Evolutionary conservation across 2,113 vertebrate genomes (phyloP).

Genomic region (Myanophis thanlyinensis): DNA sequence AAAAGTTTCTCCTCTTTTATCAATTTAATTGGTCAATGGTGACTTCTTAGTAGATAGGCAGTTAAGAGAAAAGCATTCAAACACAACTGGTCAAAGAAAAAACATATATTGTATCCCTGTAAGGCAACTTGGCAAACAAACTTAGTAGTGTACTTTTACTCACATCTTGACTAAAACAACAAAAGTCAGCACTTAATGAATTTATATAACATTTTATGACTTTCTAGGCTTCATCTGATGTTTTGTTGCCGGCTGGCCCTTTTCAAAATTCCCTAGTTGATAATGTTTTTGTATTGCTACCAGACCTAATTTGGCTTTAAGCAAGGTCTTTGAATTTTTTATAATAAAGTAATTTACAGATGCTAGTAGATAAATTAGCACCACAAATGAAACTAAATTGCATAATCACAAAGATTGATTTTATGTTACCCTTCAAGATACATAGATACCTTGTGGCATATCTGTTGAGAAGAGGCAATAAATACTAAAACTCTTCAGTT

Average conservation of each 20-base stretch:
- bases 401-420: constrained; percentile 73
- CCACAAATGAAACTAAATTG: constrained; percentile 74
- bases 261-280: constrained; percentile 68
- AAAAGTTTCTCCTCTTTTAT: not conserved
- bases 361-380: constrained; percentile 73
- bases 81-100: not conserved
- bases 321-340: constrained; percentile 74
- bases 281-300: constrained; percentile 65
- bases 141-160: constrained; percentile 51
- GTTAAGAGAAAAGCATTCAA: not conserved
- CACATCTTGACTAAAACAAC: constrained; percentile 56
- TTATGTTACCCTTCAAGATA: constrained; percentile 73
- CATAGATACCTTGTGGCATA: constrained; percentile 70
- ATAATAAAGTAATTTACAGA: constrained; percentile 78
- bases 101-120: constrained; percentile 1
- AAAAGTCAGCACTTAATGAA: constrained; percentile 63
- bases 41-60: constrained; percentile 27
- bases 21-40: constrained; percentile 32
- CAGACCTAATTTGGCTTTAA: constrained; percentile 68
- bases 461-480: constrained; percentile 62
- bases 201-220: constrained; percentile 63
- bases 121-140: constrained; percentile 34
- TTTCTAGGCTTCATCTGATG: constrained; percentile 57
- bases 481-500: constrained; percentile 58
- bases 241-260: constrained; percentile 58